These are phyloP conservation scores for Bedellia somnulentella DNA, from an alignment of 2,888 invertebrate genomes.

Conservation along the genomic window DNA sequence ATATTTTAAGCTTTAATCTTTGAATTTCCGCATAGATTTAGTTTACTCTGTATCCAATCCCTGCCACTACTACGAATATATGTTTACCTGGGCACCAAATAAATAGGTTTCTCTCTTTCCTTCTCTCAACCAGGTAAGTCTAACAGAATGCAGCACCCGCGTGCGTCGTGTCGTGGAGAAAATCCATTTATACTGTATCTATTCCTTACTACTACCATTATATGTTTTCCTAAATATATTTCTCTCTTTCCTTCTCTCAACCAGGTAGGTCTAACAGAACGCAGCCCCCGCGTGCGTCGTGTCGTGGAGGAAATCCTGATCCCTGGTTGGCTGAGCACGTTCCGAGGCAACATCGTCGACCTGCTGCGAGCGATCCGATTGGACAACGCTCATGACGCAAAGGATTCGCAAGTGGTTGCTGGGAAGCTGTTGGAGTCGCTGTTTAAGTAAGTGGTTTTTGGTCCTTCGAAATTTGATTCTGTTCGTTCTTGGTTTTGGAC, in stretches of 20 bases:
- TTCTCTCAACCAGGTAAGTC: constrained; percentile 27
- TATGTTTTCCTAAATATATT: too few relatives aligned
- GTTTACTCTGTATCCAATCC: too few relatives aligned
- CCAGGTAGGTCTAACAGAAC: constrained; percentile 49
- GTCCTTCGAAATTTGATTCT: too few relatives aligned
- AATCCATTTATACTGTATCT: too few relatives aligned
- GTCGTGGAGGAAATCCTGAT: constrained; percentile 62
- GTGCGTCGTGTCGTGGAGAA: constrained; percentile 54
- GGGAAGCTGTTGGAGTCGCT: constrained; percentile 47
- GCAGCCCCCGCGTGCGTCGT: constrained; percentile 41
- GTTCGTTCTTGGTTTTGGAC: too few relatives aligned
- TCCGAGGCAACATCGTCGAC: constrained; percentile 69
- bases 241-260: background rate
- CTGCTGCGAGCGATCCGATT: constrained; percentile 76
- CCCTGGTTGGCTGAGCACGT: constrained; percentile 75
- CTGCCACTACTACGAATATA: too few relatives aligned
- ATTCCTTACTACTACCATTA: too few relatives aligned
- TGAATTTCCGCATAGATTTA: too few relatives aligned
- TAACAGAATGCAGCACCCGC: constrained; percentile 43
- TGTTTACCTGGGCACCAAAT: too few relatives aligned
- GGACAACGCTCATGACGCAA: constrained; percentile 58
- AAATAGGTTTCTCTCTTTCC: background rate
- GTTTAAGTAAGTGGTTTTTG: constrained; percentile 50
- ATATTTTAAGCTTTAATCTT: too few relatives aligned
- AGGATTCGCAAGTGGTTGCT: constrained; percentile 52